phyloP scores from a whole-genome alignment of 2,797 vertebrate species.

The Oryzias dopingdopingensis region DNA sequence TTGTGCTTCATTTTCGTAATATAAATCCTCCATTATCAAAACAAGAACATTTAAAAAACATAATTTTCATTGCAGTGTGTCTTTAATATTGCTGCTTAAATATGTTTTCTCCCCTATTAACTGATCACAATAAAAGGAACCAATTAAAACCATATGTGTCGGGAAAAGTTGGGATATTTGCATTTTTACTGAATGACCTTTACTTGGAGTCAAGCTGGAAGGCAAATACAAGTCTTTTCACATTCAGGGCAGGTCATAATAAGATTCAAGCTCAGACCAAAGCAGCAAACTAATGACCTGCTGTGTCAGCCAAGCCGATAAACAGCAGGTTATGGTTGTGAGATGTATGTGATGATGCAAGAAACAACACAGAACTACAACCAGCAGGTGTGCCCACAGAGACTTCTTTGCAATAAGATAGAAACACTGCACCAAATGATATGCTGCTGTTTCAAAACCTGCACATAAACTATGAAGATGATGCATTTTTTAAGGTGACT shows the following conservation, averaged over 20 bases:
- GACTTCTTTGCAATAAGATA: too few species aligned
- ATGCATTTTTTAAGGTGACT: too few species aligned
- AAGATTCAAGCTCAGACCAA: constrained; percentile 46
- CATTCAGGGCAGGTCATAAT: constrained; percentile 37
- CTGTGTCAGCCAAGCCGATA: constrained; percentile 33
- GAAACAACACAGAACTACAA: too few species aligned
- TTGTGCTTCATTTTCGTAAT: too few species aligned
- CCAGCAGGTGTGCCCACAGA: too few species aligned
- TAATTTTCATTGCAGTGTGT: too few species aligned
- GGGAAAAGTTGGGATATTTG: constrained; percentile 68
- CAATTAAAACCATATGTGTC: constrained; percentile 60
- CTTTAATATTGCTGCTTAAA: too few species aligned
- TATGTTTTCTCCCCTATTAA: constrained; percentile 43
- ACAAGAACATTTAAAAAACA: too few species aligned
- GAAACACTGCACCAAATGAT: too few species aligned
- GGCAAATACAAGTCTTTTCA: constrained; percentile 25
- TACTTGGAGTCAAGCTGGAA: constrained; percentile 42
- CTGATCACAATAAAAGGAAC: constrained; percentile 64
- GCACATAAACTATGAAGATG: too few species aligned
- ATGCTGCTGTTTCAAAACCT: too few species aligned
- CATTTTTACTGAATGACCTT: constrained; percentile 52
- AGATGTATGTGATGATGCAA: background rate
- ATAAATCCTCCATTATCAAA: too few species aligned
- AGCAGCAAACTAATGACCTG: constrained; percentile 43
- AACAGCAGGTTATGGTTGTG: constrained; percentile 14